Percentiles rank a stretch among this genome's conserved stretches.
These are phyloP conservation scores for Carabus problematicus DNA, from an alignment of 2,888 invertebrate genomes.

Conservation along the genomic window DNA sequence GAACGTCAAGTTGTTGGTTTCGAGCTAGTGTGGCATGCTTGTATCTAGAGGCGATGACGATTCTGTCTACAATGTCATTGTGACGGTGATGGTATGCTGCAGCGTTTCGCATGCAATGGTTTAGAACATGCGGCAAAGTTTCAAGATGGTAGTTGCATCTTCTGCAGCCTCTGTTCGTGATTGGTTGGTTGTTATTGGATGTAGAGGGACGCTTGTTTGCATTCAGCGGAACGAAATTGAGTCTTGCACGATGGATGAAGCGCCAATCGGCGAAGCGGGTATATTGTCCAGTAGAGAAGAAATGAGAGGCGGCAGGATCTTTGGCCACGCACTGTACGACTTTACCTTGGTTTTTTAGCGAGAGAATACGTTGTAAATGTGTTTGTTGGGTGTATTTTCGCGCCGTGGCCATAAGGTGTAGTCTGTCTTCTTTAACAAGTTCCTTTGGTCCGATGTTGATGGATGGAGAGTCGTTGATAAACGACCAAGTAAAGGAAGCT, in stretches of 20 bases:
- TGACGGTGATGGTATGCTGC: not conserved
- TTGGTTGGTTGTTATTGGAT: too few species aligned
- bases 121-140: not conserved
- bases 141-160: not conserved
- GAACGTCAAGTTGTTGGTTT: conserved; percentile 41
- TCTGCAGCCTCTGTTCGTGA: not conserved
- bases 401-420: not conserved
- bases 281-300: not conserved
- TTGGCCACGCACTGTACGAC: not conserved
- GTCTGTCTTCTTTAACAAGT: conserved; percentile 15
- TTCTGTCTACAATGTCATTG: conserved; percentile 44
- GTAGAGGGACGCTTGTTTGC: not conserved
- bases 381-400: not conserved
- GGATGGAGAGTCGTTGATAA: not conserved
- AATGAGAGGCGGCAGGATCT: not conserved
- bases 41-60: conserved; percentile 43
- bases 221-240: not conserved
- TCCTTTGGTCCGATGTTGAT: not conserved
- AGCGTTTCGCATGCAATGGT: not conserved
- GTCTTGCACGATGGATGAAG: not conserved
- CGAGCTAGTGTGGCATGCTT: conserved; percentile 40
- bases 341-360: not conserved
- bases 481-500: not conserved
- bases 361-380: not conserved
- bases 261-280: not conserved